Evolutionary conservation across 2,797 vertebrate genomes (phyloP).

Genomic region (Taeniopygia guttata): DNA sequence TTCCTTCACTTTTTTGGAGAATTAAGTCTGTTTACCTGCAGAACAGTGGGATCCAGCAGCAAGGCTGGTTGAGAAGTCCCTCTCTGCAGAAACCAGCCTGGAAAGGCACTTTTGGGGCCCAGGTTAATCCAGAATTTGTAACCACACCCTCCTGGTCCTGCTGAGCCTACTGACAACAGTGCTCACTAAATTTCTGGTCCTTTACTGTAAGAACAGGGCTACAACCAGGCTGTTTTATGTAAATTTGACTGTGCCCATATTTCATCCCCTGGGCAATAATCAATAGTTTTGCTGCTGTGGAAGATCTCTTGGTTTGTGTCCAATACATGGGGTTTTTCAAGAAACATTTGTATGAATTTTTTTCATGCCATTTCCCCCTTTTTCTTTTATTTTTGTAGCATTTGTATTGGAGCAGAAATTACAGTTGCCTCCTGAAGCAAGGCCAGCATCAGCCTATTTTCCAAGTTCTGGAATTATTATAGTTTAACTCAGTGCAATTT

Average conservation of each 20-base stretch:
- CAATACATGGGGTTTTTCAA: not conserved
- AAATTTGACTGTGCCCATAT: not conserved
- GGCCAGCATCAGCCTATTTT: not conserved
- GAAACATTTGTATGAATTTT: not conserved
- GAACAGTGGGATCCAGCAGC: not conserved
- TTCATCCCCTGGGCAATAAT: not conserved
- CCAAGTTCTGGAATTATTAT: not conserved
- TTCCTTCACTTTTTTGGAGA: not conserved
- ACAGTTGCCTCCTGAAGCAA: not conserved
- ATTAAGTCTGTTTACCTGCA: not conserved
- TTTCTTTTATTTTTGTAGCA: not conserved
- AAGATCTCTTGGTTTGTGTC: not conserved
- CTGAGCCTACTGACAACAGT: not conserved
- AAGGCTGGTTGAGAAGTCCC: not conserved
- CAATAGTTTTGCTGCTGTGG: not conserved
- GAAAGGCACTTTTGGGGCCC: not conserved
- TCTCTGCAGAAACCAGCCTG: not conserved
- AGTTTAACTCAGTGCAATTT: not conserved
- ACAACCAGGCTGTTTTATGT: not conserved
- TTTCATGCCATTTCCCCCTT: not conserved
- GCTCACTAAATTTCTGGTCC: not conserved
- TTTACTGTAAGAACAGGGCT: not conserved
- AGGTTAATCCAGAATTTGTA: not conserved
- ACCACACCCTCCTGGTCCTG: not conserved
- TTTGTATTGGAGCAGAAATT: not conserved